phyloP scores from a whole-genome alignment of 2,888 invertebrate genomes.

The Sesia apiformis region DNA sequence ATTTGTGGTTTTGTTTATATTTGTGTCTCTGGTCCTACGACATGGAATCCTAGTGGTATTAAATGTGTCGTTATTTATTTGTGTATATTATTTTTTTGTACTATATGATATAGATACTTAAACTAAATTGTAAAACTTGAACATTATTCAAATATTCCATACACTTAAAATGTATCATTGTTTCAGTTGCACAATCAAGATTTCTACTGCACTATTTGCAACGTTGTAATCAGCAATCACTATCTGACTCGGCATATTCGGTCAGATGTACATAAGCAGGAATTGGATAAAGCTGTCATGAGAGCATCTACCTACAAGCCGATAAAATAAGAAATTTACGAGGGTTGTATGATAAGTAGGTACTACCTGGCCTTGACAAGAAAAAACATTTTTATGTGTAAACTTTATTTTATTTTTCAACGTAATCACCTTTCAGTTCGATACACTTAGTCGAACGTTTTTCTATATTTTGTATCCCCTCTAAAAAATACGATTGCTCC shows the following conservation, averaged over 20 bases:
- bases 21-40: too few relatives aligned
- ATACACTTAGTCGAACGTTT: background rate
- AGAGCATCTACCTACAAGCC: background rate
- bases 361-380: background rate
- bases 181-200: background rate
- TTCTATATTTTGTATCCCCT: background rate
- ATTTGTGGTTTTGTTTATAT: too few relatives aligned
- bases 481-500: background rate
- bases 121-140: background rate
- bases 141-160: background rate
- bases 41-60: too few relatives aligned
- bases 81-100: background rate
- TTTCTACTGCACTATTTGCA: background rate
- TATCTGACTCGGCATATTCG: background rate
- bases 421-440: background rate
- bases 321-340: background rate
- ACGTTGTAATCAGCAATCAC: background rate
- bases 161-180: background rate
- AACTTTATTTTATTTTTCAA: background rate
- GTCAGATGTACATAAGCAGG: background rate
- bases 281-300: background rate
- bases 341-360: background rate
- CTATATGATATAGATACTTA: background rate
- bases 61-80: too few relatives aligned
- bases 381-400: background rate